Conservation (phyloP, 2,797 vertebrate genomes). For the Gymnothorax javanicus region DNA sequence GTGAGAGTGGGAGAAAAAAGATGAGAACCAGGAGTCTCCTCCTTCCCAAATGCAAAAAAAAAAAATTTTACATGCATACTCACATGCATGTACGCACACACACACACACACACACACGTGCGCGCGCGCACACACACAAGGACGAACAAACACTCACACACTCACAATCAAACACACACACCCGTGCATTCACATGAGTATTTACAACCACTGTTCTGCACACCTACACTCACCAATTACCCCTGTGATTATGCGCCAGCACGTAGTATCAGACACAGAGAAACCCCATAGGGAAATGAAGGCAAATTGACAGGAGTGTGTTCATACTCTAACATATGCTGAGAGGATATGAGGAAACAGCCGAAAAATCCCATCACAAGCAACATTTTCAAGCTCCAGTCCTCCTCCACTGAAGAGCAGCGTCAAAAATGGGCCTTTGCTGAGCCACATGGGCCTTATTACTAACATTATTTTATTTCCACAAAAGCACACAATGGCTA, state of each 20-base stretch:
- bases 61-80: neutral
- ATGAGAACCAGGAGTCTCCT: neutral
- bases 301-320: neutral
- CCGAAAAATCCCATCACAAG: neutral
- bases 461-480: neutral
- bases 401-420: constrained; percentile 11
- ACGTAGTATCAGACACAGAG: constrained; percentile 26
- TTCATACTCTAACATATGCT: constrained; percentile 28
- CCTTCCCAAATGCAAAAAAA: too few species aligned
- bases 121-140: neutral
- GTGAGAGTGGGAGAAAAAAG: neutral
- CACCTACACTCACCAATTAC: constrained; percentile 21
- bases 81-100: neutral
- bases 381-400: constrained; percentile 30
- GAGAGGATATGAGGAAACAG: constrained; percentile 25
- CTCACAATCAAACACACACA: neutral
- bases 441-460: neutral
- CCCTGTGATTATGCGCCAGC: constrained; percentile 23
- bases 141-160: neutral
- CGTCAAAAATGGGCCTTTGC: neutral
- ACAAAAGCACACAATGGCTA: neutral
- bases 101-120: neutral
- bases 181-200: neutral
- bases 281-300: constrained; percentile 26
- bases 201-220: neutral